phyloP scores from a whole-genome alignment of 2,113 vertebrate genomes.

The Caracal caracal region DNA sequence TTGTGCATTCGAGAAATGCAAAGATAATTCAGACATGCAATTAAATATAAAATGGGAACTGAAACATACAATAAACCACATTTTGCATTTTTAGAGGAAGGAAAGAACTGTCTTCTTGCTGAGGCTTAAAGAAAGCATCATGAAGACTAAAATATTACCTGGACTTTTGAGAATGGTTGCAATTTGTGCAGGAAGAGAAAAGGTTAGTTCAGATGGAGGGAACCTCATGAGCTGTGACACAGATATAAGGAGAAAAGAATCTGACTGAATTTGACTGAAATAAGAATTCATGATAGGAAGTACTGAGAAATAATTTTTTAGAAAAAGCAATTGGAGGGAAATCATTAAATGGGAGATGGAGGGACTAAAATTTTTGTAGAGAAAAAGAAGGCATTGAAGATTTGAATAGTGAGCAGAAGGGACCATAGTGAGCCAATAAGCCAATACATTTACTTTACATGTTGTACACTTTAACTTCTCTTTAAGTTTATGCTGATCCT shows the following conservation, averaged over 20 bases:
- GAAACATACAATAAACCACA: neutral
- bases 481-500: neutral
- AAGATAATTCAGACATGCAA: neutral
- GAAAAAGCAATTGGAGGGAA: neutral
- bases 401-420: neutral
- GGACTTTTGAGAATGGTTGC: neutral
- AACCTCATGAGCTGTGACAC: neutral
- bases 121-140: neutral
- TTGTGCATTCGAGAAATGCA: neutral
- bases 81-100: neutral
- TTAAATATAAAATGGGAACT: neutral
- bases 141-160: neutral
- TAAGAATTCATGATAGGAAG: neutral
- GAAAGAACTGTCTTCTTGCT: neutral
- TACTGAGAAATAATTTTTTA: neutral
- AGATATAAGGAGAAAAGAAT: neutral
- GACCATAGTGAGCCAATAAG: neutral
- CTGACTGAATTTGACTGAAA: neutral
- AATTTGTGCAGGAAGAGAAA: neutral
- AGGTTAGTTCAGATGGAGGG: neutral
- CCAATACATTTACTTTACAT: neutral
- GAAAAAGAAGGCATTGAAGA: neutral
- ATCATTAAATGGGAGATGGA: neutral
- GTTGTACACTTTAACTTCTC: neutral
- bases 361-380: neutral